phyloP scores from a whole-genome alignment of 2,888 invertebrate species.

The Drosophila borborema region DNA sequence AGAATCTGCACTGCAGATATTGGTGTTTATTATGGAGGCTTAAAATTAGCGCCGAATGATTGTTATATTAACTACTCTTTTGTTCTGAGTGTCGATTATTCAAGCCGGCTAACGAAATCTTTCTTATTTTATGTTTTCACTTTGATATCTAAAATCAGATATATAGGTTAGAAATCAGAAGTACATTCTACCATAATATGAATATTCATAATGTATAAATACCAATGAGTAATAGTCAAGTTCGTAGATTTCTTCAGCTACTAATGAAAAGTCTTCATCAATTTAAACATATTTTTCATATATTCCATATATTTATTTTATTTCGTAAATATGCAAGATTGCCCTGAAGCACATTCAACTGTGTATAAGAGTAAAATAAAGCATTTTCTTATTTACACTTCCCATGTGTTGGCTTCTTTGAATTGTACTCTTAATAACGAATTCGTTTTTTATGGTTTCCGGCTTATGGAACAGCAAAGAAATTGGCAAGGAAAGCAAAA shows the following conservation, averaged over 20 bases:
- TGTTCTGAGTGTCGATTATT: no score
- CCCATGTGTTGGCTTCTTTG: conserved; percentile 28
- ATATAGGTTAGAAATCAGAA: no score
- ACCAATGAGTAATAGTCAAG: background rate
- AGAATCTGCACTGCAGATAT: no score
- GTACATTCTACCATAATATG: no score
- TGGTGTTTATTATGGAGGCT: no score
- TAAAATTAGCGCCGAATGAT: no score
- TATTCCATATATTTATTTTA: background rate
- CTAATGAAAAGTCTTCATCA: background rate
- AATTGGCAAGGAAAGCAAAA: conserved; percentile 71
- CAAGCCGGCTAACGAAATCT: no score
- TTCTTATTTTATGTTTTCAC: no score
- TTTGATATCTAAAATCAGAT: no score
- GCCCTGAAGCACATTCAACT: conserved; percentile 24
- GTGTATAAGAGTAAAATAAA: conserved; percentile 3
- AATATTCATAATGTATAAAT: background rate
- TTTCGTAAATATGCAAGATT: background rate
- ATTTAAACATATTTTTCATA: background rate
- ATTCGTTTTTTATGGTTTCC: conserved; percentile 80
- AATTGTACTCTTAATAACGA: conserved; percentile 76
- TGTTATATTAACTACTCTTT: no score
- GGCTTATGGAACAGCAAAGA: conserved; percentile 70
- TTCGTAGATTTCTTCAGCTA: background rate
- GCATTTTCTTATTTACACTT: conserved; percentile 1